These are phyloP conservation scores for Drosophila vallismaia DNA, from an alignment of 2,888 invertebrate species.

Conservation along the genomic window DNA sequence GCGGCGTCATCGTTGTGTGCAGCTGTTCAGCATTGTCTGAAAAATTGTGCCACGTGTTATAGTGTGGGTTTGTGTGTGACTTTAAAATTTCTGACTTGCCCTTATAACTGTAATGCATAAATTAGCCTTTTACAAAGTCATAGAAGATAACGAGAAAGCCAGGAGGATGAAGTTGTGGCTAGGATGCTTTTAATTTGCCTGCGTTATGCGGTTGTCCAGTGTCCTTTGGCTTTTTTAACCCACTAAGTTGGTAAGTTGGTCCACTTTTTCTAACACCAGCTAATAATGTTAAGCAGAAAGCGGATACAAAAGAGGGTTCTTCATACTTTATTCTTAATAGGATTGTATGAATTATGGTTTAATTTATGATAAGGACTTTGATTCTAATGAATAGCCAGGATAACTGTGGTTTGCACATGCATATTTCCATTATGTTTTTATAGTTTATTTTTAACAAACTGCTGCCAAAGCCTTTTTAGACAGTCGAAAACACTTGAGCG, in stretches of 20 bases:
- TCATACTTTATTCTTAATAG: background rate
- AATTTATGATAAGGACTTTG: background rate
- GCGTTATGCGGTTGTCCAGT: constrained; percentile 34
- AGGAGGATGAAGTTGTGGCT: constrained; percentile 27
- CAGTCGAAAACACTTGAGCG: background rate
- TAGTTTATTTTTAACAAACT: background rate
- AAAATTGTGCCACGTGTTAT: constrained; percentile 46
- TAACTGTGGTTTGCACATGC: background rate
- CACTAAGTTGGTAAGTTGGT: background rate
- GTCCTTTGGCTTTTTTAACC: constrained; percentile 7
- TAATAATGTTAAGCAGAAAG: constrained; percentile 1
- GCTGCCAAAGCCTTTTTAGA: background rate
- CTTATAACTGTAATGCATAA: constrained; percentile 73
- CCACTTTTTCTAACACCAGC: background rate
- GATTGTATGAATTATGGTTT: background rate
- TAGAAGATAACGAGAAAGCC: constrained; percentile 48
- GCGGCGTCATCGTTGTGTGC: constrained; percentile 11
- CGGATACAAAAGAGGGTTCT: background rate
- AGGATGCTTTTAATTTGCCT: constrained; percentile 46
- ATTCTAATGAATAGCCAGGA: background rate
- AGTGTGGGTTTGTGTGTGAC: constrained; percentile 22
- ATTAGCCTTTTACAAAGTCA: constrained; percentile 67
- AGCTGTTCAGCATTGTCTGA: constrained; percentile 39
- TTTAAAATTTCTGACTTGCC: constrained; percentile 39
- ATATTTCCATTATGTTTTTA: background rate